Base-by-base conservation (phyloP, 2,113 vertebrate species). In the Bubo bubo region DNA sequence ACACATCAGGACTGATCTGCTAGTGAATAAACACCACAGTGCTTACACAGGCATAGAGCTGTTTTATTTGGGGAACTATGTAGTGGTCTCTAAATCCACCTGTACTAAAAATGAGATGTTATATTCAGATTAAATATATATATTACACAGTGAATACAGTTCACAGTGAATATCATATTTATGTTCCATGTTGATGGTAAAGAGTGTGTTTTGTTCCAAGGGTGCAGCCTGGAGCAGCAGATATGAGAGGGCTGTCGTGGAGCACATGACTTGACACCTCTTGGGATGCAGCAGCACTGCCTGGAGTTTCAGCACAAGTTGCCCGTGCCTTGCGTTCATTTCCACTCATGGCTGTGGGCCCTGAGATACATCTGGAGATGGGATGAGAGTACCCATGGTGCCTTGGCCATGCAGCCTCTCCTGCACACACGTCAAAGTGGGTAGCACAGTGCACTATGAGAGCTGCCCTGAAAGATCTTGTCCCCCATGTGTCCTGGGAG, bases 361-460 rank as follows among this genome's bases (percentile, higher is more conserved):
- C 34, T 49, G 35, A 71, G 60, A 22, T 53, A 9, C 12, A 52
- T 26, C 30, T 85, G 73, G 37, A 79, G 32, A 32, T 20, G 24
- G 23, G n/a, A 59, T 4, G 8, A 39, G 19, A 17, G 37, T 10
- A 32, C 8, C 50, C 15, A 32, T 1, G 1, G 41, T 41, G 16
- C 24, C 47, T 74, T 73, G 47, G 37, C 41, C 30, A 3, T 5
- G 22, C 45, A 83, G 26, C n/a, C 56, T 52, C 37, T 28, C 14
- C 23, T 52, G 27, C 9, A 15, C 1, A 1, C 0, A 0, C 8
- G 20, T 34, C 45, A 35, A 43, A 92, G 12, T 10, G 53, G 23
- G 24, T 9, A 9, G 23, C 6, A 18, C 1, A 2, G 5, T 39
- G 30, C 45, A 43, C 8, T 21, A 5, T 18, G 55, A 71, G 5